Conservation (phyloP, 2,888 invertebrate genomes). For the Allolobophora icterica region DNA sequence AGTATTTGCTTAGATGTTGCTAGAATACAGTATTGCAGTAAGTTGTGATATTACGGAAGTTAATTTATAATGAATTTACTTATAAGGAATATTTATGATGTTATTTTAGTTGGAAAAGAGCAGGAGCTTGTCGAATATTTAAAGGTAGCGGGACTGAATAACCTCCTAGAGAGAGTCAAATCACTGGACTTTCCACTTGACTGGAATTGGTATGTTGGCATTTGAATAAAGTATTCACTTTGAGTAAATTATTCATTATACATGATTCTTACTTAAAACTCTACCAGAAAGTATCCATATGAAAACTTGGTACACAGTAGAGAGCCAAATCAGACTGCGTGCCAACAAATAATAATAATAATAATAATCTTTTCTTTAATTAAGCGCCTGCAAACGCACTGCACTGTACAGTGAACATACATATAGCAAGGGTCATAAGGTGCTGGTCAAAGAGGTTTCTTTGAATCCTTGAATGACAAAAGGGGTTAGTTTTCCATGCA, state of each 20-base stretch:
- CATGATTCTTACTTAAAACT: constrained; percentile 17
- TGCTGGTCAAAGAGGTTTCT: background rate
- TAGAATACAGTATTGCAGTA: background rate
- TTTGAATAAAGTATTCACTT: background rate
- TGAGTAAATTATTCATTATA: background rate
- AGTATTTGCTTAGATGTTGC: background rate
- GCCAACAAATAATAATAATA: too few species aligned
- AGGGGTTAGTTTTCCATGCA: too few species aligned
- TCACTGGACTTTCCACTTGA: constrained; percentile 63
- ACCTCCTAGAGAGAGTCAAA: constrained; percentile 58
- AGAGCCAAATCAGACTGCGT: background rate
- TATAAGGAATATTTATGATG: background rate
- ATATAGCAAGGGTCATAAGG: background rate
- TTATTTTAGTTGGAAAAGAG: constrained; percentile 45
- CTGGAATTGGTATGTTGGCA: constrained; percentile 67
- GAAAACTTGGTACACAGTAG: background rate
- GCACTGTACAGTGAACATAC: too few species aligned
- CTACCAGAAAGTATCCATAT: background rate
- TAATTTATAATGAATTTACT: background rate
- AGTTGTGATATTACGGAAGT: background rate
- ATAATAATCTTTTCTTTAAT: too few species aligned
- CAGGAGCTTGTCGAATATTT: constrained; percentile 61
- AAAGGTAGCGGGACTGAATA: constrained; percentile 55
- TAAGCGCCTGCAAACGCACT: too few species aligned
- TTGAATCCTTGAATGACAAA: too few species aligned